Percentiles rank a stretch among this genome's conserved stretches.
Evolutionary conservation across 2,113 vertebrate genomes (phyloP).

Genomic region (Callocephalon fimbriatum): DNA sequence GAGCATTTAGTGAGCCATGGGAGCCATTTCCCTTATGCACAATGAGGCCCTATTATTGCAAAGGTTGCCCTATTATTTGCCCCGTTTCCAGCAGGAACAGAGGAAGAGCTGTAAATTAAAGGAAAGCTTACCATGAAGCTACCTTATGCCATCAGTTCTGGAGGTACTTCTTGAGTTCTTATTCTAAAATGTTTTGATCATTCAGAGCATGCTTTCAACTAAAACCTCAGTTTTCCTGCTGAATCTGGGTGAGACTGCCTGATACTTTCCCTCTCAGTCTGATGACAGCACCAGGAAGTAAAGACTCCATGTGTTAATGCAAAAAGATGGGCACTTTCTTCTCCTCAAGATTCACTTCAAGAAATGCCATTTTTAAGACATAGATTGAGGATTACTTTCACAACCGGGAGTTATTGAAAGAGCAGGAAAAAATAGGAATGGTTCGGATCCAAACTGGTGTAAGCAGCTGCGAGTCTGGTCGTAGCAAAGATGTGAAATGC

Average conservation of each 20-base stretch:
- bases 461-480: not conserved
- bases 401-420: not conserved
- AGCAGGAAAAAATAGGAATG: not conserved
- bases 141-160: not conserved
- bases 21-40: not conserved
- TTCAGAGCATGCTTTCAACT: not conserved
- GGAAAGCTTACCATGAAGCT: not conserved
- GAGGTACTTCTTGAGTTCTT: not conserved
- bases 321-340: not conserved
- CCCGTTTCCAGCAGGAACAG: not conserved
- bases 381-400: not conserved
- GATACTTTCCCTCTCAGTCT: not conserved
- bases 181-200: constrained; percentile 1
- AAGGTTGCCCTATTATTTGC: not conserved
- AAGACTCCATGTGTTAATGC: not conserved
- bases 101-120: not conserved
- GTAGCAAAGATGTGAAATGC: not conserved
- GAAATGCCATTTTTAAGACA: not conserved
- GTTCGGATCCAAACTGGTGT: not conserved
- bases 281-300: not conserved
- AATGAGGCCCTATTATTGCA: not conserved
- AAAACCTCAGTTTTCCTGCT: not conserved
- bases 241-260: not conserved
- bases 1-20: not conserved
- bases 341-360: not conserved